Conservation (phyloP, 2,113 vertebrate genomes). For the Cnemophilus loriae region DNA sequence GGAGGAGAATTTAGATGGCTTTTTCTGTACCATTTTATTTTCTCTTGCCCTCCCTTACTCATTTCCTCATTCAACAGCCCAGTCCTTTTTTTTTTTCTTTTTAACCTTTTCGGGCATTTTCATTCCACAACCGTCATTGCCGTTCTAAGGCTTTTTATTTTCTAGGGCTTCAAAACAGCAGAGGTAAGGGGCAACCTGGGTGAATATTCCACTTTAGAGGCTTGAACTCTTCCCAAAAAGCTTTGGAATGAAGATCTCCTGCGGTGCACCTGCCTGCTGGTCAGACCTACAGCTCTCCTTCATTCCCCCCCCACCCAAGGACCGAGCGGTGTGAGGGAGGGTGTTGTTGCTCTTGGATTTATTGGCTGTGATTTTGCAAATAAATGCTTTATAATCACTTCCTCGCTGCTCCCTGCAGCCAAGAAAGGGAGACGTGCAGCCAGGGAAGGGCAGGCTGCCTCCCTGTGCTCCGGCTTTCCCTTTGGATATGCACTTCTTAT, state of each 20-base stretch:
- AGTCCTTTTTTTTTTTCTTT: neutral
- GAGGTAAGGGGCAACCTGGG: neutral
- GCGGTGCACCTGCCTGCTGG: neutral
- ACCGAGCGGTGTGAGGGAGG: neutral
- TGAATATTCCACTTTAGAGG: neutral
- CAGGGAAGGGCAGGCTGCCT: neutral
- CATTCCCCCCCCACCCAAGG: neutral
- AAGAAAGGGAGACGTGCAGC: neutral
- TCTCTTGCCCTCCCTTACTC: conserved; percentile 5
- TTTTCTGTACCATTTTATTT: conserved; percentile 12
- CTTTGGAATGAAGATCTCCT: neutral
- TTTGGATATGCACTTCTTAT: neutral
- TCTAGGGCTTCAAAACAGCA: neutral
- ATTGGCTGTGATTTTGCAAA: conserved; percentile 51
- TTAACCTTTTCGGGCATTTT: neutral
- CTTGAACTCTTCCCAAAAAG: neutral
- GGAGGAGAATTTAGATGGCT: neutral
- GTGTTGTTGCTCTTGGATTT: neutral
- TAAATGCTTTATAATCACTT: conserved; percentile 47
- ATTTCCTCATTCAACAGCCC: neutral
- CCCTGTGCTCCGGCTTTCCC: neutral
- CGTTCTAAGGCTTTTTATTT: neutral
- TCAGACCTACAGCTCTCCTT: neutral
- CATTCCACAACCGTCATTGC: neutral
- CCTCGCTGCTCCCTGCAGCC: conserved; percentile 5